Conservation (phyloP, 2,113 vertebrate species). For the Actenoides hombroni region DNA sequence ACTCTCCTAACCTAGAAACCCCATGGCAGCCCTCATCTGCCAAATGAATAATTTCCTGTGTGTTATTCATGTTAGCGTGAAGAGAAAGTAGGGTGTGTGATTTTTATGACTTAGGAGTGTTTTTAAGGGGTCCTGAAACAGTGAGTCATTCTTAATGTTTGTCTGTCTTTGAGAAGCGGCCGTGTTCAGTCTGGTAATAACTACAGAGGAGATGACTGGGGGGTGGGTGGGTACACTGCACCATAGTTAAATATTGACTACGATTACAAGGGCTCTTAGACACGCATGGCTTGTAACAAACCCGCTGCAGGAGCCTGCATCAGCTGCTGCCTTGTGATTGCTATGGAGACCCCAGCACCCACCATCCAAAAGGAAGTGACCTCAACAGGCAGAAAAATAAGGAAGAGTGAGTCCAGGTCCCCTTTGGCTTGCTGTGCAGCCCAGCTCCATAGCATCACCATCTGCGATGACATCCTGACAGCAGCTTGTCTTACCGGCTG, state of each 20-base stretch:
- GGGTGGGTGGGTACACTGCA: not conserved
- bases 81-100: conserved; percentile 32
- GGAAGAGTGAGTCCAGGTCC: not conserved
- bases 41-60: not conserved
- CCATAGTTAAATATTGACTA: conserved; percentile 33
- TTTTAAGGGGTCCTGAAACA: conserved; percentile 18
- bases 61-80: not conserved
- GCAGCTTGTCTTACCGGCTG: not conserved
- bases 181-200: not conserved
- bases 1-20: not conserved
- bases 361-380: not conserved
- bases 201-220: not conserved
- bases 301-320: not conserved
- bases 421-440: not conserved
- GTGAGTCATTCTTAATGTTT: not conserved
- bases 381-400: not conserved
- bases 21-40: not conserved
- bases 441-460: not conserved
- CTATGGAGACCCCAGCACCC: not conserved
- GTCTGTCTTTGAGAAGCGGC: not conserved
- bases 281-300: not conserved
- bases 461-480: not conserved
- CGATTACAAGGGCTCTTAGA: not conserved
- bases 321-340: not conserved
- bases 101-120: conserved; percentile 17